Evolutionary conservation across 2,113 vertebrate genomes (phyloP).

Genomic region (Embiotoca jacksoni): DNA sequence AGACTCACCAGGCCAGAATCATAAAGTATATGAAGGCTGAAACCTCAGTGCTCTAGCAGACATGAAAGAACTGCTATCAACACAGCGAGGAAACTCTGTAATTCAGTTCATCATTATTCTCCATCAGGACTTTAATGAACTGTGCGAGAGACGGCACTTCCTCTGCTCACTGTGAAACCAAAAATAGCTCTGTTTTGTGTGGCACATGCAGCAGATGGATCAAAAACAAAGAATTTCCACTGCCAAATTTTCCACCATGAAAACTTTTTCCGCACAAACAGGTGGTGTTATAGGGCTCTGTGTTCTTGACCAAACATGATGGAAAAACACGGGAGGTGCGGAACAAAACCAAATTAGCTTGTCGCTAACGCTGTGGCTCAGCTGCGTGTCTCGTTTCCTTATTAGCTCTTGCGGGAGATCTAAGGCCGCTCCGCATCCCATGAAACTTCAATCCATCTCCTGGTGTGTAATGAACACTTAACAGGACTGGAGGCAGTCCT

Average conservation of each 20-base stretch:
- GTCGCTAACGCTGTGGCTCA: conserved; percentile 60
- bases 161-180: conserved; percentile 54
- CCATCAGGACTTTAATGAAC: conserved; percentile 61
- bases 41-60: conserved; percentile 1
- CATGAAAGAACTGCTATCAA: background rate
- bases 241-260: conserved; percentile 57
- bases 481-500: conserved; percentile 43
- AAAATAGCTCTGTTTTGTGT: conserved; percentile 69
- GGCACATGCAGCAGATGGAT: conserved; percentile 62
- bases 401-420: conserved; percentile 65
- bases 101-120: conserved; percentile 53
- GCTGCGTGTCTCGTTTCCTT: conserved; percentile 66
- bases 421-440: conserved; percentile 50
- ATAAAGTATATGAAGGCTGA: background rate
- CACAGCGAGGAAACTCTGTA: conserved; percentile 13
- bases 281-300: conserved; percentile 31
- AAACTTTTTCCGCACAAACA: conserved; percentile 66
- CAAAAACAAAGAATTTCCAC: conserved; percentile 68
- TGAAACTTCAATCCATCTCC: conserved; percentile 73
- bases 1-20: conserved; percentile 4
- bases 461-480: conserved; percentile 44
- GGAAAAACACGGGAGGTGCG: conserved; percentile 59
- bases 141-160: conserved; percentile 62
- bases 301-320: conserved; percentile 60
- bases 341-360: conserved; percentile 69